Conservation (phyloP, 1,140 invertebrate genomes). For the Monomorium pharaonis region DNA sequence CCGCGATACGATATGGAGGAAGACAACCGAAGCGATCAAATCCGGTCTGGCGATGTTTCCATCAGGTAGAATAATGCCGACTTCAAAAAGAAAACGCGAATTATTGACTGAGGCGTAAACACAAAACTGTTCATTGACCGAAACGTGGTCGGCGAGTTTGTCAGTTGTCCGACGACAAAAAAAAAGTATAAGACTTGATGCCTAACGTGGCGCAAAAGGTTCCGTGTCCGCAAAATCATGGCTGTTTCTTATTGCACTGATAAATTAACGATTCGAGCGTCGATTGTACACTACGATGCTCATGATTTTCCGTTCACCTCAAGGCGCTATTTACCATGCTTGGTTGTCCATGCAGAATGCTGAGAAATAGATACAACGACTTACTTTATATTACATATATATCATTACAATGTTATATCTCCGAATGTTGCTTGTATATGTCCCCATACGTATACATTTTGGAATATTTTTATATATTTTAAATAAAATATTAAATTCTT, state of each 20-base stretch:
- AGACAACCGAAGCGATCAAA: background rate
- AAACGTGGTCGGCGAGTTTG: conserved; percentile 42
- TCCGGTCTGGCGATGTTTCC: background rate
- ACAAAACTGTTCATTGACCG: conserved; percentile 68
- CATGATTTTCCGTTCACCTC: conserved; percentile 19
- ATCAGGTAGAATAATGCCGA: background rate
- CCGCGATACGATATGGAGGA: background rate
- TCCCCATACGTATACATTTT: no score
- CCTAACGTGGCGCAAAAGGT: background rate
- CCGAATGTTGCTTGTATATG: background rate
- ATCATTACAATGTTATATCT: background rate
- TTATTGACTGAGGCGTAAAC: conserved; percentile 46
- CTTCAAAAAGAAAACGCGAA: background rate
- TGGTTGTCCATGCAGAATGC: conserved; percentile 20
- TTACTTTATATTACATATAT: background rate
- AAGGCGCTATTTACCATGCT: conserved; percentile 11
- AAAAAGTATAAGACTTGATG: background rate
- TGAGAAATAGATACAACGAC: background rate
- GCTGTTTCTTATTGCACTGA: conserved; percentile 23
- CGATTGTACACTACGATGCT: background rate
- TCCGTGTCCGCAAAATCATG: background rate
- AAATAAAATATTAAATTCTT: no score
- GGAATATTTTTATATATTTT: no score
- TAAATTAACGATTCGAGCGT: conserved; percentile 27
- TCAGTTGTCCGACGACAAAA: conserved; percentile 14